phyloP scores from a whole-genome alignment of 2,797 vertebrate genomes.

The Natrix natrix region DNA sequence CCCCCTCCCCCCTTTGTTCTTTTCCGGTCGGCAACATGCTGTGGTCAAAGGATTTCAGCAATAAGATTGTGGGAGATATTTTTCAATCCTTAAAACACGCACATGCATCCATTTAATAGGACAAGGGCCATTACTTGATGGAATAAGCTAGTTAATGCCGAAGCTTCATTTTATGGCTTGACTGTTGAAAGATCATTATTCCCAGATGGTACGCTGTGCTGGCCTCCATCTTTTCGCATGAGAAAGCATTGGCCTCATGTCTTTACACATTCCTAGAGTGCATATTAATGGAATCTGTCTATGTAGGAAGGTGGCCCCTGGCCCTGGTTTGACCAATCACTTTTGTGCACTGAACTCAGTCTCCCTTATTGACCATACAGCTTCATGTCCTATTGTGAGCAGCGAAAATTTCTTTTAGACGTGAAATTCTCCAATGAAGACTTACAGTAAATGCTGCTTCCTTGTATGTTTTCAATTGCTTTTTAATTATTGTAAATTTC shows the following conservation, averaged over 20 bases:
- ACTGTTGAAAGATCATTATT: conserved; percentile 26
- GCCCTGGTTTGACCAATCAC: neutral
- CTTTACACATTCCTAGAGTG: neutral
- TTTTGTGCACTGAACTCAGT: neutral
- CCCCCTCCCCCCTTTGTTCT: too few species aligned
- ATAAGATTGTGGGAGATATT: conserved; percentile 61
- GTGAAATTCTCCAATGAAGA: neutral
- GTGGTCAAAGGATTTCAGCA: conserved; percentile 66
- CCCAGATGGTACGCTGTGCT: conserved; percentile 14
- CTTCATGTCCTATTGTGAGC: neutral
- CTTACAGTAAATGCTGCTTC: neutral
- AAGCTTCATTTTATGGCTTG: conserved; percentile 22
- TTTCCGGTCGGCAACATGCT: conserved; percentile 56
- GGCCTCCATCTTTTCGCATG: conserved; percentile 1
- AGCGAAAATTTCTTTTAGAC: neutral
- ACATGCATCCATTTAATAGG: conserved; percentile 54
- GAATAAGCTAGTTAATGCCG: conserved; percentile 26
- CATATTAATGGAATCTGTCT: neutral
- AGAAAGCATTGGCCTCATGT: conserved; percentile 15
- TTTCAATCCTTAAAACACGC: conserved; percentile 64
- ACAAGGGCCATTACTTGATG: conserved; percentile 46
- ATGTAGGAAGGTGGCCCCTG: neutral
- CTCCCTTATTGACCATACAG: neutral
- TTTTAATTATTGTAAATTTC: neutral
- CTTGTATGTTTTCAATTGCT: neutral